Evolutionary conservation across 2,888 invertebrate species (phyloP).

Genomic region (Bibio marci): DNA sequence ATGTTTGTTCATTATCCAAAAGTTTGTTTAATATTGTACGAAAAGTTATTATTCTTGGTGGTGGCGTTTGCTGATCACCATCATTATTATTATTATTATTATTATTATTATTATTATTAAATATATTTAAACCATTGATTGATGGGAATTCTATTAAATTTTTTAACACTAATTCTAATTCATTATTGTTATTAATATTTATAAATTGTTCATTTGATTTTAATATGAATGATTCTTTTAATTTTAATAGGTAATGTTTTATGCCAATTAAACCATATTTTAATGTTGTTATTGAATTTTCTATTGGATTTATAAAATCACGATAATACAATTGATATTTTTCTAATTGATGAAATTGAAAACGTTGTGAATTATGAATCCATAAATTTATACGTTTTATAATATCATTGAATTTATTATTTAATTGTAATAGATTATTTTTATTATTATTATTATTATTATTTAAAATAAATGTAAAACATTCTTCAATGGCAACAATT

Average conservation of each 20-base stretch:
- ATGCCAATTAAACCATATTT: slow-evolving; percentile 42
- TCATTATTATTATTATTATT: too few relatives aligned
- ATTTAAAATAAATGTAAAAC: slow-evolving; percentile 7
- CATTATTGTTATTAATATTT: slow-evolving; percentile 15
- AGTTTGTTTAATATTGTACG: too few relatives aligned
- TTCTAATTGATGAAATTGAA: slow-evolving; percentile 26
- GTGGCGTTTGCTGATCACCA: too few relatives aligned
- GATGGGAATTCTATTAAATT: slow-evolving; percentile 23
- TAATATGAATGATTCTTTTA: slow-evolving; percentile 7
- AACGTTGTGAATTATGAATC: slow-evolving; percentile 24
- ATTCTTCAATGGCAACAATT: slow-evolving; percentile 10
- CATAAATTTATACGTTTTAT: slow-evolving; percentile 22
- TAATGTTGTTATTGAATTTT: slow-evolving; percentile 48
- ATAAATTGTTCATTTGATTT: slow-evolving; percentile 5
- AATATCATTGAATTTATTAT: slow-evolving; percentile 15
- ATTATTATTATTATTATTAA: background rate
- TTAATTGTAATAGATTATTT: background rate
- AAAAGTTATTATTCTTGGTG: too few relatives aligned
- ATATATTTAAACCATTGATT: slow-evolving; percentile 10
- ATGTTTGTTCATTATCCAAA: too few relatives aligned
- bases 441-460: background rate
- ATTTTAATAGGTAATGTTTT: slow-evolving; percentile 34
- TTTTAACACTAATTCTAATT: slow-evolving; percentile 16
- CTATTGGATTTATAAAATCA: slow-evolving; percentile 58
- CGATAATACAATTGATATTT: slow-evolving; percentile 50